Conservation (phyloP, 2,888 invertebrate species). For the Palloptera scutellata region DNA sequence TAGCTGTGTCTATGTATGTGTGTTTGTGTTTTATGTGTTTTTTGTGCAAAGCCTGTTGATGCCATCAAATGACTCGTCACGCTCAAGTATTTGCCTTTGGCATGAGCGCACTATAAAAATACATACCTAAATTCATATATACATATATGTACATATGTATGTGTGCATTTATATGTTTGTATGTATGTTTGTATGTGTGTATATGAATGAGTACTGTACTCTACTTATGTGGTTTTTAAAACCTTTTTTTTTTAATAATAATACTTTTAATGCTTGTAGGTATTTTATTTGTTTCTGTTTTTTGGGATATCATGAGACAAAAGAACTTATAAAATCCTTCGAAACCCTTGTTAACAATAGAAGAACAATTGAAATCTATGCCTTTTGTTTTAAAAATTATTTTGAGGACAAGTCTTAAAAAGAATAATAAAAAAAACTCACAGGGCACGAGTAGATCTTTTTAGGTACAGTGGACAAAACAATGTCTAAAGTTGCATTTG, state of each 20-base stretch:
- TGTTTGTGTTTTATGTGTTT: too few species aligned
- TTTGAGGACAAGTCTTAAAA: conserved; percentile 2
- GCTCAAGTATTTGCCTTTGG: conserved; percentile 31
- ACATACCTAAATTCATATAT: too few species aligned
- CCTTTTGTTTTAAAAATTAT: conserved; percentile 49
- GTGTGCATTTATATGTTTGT: too few species aligned
- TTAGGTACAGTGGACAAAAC: not conserved
- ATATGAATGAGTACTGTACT: not conserved
- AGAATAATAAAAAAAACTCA: not conserved
- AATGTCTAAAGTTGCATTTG: not conserved
- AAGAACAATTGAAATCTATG: conserved; percentile 54
- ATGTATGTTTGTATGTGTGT: too few species aligned
- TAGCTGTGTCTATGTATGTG: too few species aligned
- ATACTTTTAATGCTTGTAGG: conserved; percentile 1
- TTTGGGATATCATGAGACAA: conserved; percentile 3
- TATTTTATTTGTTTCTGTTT: not conserved
- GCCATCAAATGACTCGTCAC: conserved; percentile 24
- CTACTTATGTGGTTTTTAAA: not conserved
- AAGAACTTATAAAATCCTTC: conserved; percentile 7
- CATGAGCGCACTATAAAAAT: conserved; percentile 1
- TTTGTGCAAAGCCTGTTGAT: conserved; percentile 27
- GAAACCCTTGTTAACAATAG: conserved; percentile 4
- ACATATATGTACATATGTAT: not conserved
- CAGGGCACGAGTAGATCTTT: not conserved
- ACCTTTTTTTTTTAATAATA: not conserved